phyloP scores from a whole-genome alignment of 2,888 invertebrate genomes.

The Oxycera nigricornis region DNA sequence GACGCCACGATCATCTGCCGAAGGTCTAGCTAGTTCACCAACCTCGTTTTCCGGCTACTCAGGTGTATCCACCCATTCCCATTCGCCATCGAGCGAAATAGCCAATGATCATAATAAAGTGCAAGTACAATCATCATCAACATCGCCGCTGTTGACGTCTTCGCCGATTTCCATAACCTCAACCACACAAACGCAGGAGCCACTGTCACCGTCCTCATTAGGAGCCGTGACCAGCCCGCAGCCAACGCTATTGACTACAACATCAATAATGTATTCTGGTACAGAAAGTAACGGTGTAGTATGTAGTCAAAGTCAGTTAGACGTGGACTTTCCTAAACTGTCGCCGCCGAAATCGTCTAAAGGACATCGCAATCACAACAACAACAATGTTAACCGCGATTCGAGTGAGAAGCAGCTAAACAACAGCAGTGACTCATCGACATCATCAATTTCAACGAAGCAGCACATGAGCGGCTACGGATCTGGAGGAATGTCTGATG shows the following conservation, averaged over 20 bases:
- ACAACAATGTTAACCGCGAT: slow-evolving; percentile 45
- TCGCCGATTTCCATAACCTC: slow-evolving; percentile 31
- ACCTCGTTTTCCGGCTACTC: slow-evolving; percentile 5
- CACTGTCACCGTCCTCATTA: slow-evolving; percentile 52
- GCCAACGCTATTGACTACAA: not conserved
- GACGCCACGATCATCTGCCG: slow-evolving; percentile 61
- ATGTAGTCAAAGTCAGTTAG: slow-evolving; percentile 54
- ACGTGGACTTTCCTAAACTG: slow-evolving; percentile 62
- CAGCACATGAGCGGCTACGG: not conserved
- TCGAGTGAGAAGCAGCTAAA: slow-evolving; percentile 38
- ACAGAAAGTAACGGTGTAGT: slow-evolving; percentile 50
- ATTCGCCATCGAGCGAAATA: slow-evolving; percentile 46
- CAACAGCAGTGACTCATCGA: slow-evolving; percentile 38
- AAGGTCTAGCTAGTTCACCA: slow-evolving; percentile 48
- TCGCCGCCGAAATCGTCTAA: slow-evolving; percentile 61
- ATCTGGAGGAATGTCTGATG: not conserved
- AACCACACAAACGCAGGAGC: slow-evolving; percentile 42
- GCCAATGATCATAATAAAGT: slow-evolving; percentile 53
- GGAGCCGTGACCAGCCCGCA: slow-evolving; percentile 58
- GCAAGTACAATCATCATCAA: slow-evolving; percentile 54
- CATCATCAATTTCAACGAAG: slow-evolving; percentile 13
- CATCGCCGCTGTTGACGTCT: slow-evolving; percentile 48
- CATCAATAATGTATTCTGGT: slow-evolving; percentile 40
- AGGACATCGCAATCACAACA: slow-evolving; percentile 51
- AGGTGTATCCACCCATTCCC: slow-evolving; percentile 46